Evolutionary conservation across 2,888 invertebrate species (phyloP).

Genomic region (Sarcophaga variegata): DNA sequence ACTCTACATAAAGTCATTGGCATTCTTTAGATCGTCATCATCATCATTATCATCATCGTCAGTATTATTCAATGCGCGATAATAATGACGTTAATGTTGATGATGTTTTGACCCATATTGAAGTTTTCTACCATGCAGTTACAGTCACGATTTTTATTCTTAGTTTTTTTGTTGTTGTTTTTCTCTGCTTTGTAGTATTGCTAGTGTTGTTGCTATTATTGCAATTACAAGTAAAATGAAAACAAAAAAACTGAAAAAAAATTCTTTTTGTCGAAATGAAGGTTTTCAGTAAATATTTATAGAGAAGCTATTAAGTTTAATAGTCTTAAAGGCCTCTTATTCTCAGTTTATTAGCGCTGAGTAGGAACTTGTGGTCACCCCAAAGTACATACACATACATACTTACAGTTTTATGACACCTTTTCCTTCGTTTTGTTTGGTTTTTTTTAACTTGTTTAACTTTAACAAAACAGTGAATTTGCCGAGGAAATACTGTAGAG

Average conservation of each 20-base stretch:
- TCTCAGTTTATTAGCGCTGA: neutral
- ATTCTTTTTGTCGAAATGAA: constrained; percentile 21
- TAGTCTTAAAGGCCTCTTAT: neutral
- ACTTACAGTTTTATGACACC: constrained; percentile 34
- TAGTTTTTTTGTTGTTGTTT: neutral
- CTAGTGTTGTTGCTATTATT: neutral
- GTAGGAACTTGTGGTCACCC: constrained; percentile 22
- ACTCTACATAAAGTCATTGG: neutral
- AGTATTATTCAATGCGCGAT: constrained; percentile 45
- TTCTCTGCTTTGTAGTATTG: neutral
- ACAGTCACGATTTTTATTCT: constrained; percentile 57
- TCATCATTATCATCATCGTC: constrained; percentile 21
- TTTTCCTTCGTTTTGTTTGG: neutral
- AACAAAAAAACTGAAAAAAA: constrained; percentile 2
- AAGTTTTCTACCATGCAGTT: constrained; percentile 56
- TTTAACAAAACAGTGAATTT: neutral
- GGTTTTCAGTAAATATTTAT: neutral
- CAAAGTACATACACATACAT: neutral
- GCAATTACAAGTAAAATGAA: constrained; percentile 37
- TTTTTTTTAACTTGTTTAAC: constrained; percentile 5
- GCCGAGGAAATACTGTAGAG: too few relatives aligned
- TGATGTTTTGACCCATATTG: constrained; percentile 72
- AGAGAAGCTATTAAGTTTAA: neutral
- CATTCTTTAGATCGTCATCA: neutral
- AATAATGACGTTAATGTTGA: constrained; percentile 47